These are phyloP conservation scores for Sebastes trivittatus DNA, from an alignment of 2,797 vertebrate genomes.

Conservation along the genomic window DNA sequence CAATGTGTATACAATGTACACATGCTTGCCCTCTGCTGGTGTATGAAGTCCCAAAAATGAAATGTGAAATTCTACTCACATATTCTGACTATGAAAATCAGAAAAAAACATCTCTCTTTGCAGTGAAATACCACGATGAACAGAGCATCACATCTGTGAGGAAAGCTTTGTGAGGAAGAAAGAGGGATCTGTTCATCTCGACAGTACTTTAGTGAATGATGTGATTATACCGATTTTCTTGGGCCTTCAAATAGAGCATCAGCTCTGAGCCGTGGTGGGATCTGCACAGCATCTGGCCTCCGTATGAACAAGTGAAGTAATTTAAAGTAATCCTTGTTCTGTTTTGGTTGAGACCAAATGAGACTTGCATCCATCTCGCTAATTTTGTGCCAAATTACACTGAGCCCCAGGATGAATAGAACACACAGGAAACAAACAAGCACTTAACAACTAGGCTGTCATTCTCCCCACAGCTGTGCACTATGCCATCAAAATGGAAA, in stretches of 20 bases:
- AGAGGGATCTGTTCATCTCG: not conserved
- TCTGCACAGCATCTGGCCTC: not conserved
- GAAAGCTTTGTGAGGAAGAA: not conserved
- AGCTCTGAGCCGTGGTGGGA: not conserved
- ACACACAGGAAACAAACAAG: constrained; percentile 1
- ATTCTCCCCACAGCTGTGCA: constrained; percentile 4
- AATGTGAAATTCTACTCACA: not conserved
- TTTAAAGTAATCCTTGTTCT: not conserved
- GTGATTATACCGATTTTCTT: not conserved
- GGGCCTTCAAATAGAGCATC: not conserved
- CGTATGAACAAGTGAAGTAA: not conserved
- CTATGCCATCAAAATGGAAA: not conserved
- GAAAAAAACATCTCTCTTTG: not conserved
- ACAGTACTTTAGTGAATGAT: not conserved
- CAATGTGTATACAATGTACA: not conserved
- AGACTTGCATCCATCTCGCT: not conserved
- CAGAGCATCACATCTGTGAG: not conserved
- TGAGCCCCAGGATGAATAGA: not conserved
- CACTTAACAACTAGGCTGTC: not conserved
- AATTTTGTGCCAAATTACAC: not conserved
- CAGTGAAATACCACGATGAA: not conserved
- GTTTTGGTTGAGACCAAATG: not conserved
- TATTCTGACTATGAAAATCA: not conserved
- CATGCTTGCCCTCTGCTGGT: not conserved
- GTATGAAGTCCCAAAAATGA: not conserved